Evolutionary conservation across 2,797 vertebrate genomes (phyloP), one percentile per base, ranked within the genome.

Genomic region (Melanotaenia maccullochi): DNA sequence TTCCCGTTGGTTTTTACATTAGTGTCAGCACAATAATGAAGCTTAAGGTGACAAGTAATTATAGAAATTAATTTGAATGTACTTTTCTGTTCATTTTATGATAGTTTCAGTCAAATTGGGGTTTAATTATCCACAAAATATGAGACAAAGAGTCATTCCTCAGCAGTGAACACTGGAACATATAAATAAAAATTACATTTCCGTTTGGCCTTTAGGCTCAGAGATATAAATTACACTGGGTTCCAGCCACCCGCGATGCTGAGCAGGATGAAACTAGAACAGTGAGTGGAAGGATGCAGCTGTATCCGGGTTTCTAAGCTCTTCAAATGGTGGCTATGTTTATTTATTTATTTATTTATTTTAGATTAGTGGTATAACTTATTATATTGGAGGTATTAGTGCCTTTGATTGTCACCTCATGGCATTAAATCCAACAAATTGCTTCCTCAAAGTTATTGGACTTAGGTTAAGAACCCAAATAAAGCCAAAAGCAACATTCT

Each of bases 81-180:
- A n/a, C 2, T 55, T 60, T 54, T 69, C 24, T 22, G 32, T 36
- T 38, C 9, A 49, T 60, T 68, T 68, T 9, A 25, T 40, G 33
- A 69, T 35, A 30, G 24, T 55, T 55, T 40, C 38, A 24, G 49
- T 47, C 24, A 60, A 60, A 60, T 25, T 60, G 22, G 16, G 20
- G 30, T 51, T 51, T 36, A 51, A 68, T 47, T 20, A 49, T 47
- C 28, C 40, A 22, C 30, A 59, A 59, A 28, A 20, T 20, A 28
- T 51, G 16, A 51, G 47, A n/a, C 36, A 47, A 69, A 38, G 42
- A n/a, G 33, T 20, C n/a, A 38, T 62, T 55, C 12, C 14, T 60
- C n/a, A 9, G 56, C 32, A 52, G 12, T 52, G 16, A 38, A 60
- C 22, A 38, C 9, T 13, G n/a, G 24, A 54, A 54, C 51, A 54